Evolutionary conservation across 2,888 invertebrate genomes (phyloP), one percentile per base, ranked within the genome.

Genomic region (Lasioglossum leucozonium): DNA sequence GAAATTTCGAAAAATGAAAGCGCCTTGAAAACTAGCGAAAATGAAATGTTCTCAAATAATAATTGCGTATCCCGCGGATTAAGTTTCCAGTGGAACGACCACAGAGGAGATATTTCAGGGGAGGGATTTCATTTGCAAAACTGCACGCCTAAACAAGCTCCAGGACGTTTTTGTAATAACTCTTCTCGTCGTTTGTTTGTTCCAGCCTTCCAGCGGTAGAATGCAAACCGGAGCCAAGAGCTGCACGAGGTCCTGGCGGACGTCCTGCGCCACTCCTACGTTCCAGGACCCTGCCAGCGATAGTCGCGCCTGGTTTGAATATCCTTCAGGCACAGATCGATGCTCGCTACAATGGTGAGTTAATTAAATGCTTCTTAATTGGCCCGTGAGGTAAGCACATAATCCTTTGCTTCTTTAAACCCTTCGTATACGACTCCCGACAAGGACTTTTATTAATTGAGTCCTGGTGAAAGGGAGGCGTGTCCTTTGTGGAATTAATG

Each of bases 211-310:
- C 92, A 3, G 80, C 87, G 67, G 90, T 86, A 82, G 94, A 94
- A 93, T 93, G 93, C 90, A 93, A 93, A 77, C 47, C 93, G 79
- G 93, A 93, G 78, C 76, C 78, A 77, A 93, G 91, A 86, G 72
- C 90, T n/a, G 81, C 85, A 18, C 90, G 96, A 81, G 95, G 94
- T 65, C 91, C 94, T 81, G 96, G 94, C 89, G 96, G 91, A 62
- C 95, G 96, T 58, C 97, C 97, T 37, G 97, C 97, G 18, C 98
- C 98, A 0, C 95, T 98, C 87, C 95, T 98, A 89, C 96, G 98
- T 91, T 98, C 98, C 67, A 96, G 98, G 92, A 98, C 98, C 10
- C 95, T 98, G 83, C 98, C 98, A 67, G 98, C 98, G 88, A 98
- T 98, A 94, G 97, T 98, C 72, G 97, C 97, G 67, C 98, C 98